phyloP scores from a whole-genome alignment of 2,113 vertebrate genomes.

The Hirundichthys speculiger region DNA sequence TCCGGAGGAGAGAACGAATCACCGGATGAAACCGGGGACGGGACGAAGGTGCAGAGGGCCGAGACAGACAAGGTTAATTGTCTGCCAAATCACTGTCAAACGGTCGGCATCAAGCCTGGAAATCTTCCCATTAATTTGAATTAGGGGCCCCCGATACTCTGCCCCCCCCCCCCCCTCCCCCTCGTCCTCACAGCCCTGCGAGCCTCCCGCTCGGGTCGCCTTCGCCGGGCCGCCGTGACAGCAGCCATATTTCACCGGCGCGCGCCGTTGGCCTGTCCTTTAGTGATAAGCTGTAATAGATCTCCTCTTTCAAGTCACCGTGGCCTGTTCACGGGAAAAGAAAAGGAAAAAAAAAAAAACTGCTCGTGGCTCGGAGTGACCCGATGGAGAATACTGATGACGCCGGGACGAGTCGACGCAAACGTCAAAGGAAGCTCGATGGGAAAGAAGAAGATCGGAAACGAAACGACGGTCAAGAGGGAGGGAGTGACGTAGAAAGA shows the following conservation, averaged over 20 bases:
- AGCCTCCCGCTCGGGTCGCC: constrained; percentile 49
- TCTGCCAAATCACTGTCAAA: constrained; percentile 56
- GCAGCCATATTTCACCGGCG: constrained; percentile 89
- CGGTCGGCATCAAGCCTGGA: constrained; percentile 72
- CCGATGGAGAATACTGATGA: not conserved
- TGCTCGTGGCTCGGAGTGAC: too few relatives aligned
- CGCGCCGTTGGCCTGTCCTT: constrained; percentile 82
- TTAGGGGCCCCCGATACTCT: constrained; percentile 41
- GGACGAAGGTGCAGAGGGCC: constrained; percentile 33
- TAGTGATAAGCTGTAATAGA: constrained; percentile 96
- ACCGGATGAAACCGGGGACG: constrained; percentile 19
- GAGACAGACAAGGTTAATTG: constrained; percentile 71
- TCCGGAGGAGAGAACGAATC: constrained; percentile 17
- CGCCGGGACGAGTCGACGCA: not conserved
- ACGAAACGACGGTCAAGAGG: constrained; percentile 20
- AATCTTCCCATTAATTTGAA: constrained; percentile 77
- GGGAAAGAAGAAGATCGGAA: not conserved
- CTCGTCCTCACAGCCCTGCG: constrained; percentile 41
- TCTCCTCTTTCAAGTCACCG: constrained; percentile 79
- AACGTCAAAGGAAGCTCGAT: constrained; percentile 6
- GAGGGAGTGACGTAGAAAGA: constrained; percentile 47
- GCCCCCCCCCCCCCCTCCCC: constrained; percentile 20
- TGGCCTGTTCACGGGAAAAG: constrained; percentile 78
- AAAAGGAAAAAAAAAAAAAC: not conserved
- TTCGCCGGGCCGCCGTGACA: constrained; percentile 81